Percentiles rank a stretch among this genome's conserved stretches.
Evolutionary conservation across 2,888 invertebrate genomes (phyloP).

Genomic region (Imbricaverruca yamaguchii): DNA sequence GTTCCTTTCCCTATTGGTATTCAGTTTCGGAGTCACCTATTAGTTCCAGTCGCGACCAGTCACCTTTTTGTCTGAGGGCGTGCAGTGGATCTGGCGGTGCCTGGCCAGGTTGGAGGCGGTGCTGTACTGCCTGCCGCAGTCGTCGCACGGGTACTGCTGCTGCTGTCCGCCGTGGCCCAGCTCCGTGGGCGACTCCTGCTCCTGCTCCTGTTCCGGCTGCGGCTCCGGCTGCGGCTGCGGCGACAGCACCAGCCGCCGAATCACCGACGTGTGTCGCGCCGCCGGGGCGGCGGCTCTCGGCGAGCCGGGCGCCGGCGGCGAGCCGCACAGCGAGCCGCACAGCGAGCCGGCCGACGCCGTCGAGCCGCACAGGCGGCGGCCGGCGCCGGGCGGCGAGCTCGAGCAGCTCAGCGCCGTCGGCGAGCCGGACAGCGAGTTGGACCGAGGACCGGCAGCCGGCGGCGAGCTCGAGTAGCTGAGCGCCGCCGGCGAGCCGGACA

Average conservation of each 20-base stretch:
- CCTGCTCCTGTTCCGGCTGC: conserved; percentile 23
- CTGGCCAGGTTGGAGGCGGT: conserved; percentile 49
- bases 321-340: not conserved
- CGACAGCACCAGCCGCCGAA: not conserved
- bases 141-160: conserved; percentile 31
- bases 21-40: not conserved
- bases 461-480: not conserved
- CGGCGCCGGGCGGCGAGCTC: not conserved
- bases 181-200: not conserved
- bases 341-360: not conserved
- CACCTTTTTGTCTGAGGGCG: conserved; percentile 1
- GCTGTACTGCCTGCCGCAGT: conserved; percentile 48
- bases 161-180: too few relatives aligned
- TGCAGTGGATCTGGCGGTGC: conserved; percentile 42
- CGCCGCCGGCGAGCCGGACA: not conserved
- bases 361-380: not conserved
- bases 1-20: too few relatives aligned
- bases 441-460: not conserved
- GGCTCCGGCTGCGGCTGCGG: not conserved
- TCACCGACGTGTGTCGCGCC: not conserved
- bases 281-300: not conserved
- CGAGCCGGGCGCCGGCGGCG: not conserved
- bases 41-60: too few relatives aligned
- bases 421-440: not conserved
- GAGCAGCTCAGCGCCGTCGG: not conserved